These are phyloP conservation scores for Scelioninae gen. 1 DNA, from an alignment of 2,888 invertebrate genomes.

Conservation along the genomic window DNA sequence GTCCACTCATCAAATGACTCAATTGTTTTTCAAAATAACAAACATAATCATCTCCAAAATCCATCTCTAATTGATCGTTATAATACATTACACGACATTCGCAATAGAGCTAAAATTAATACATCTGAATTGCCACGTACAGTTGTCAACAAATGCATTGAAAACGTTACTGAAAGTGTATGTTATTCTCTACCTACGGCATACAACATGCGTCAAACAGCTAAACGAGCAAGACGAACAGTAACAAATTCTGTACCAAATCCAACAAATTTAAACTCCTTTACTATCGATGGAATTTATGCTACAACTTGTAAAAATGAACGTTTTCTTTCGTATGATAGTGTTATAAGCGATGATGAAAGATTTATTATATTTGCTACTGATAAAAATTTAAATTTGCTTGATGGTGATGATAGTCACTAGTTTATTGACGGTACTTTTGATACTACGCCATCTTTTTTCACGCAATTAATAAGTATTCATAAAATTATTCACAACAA, in stretches of 20 bases:
- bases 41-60: constrained; percentile 10
- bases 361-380: constrained; percentile 30
- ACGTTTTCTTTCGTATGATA: constrained; percentile 9
- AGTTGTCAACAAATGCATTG: constrained; percentile 2
- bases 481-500: constrained; percentile 59
- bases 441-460: constrained; percentile 67
- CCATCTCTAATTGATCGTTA: constrained; percentile 7
- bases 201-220: constrained; percentile 13
- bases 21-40: background rate
- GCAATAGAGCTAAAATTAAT: constrained; percentile 3
- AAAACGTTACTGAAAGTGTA: background rate
- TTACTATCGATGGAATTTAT: constrained; percentile 12
- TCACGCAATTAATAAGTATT: constrained; percentile 69
- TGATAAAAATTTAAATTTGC: constrained; percentile 15
- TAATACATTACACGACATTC: constrained; percentile 2
- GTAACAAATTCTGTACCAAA: constrained; percentile 4
- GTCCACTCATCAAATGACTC: constrained; percentile 2
- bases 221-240: constrained; percentile 11
- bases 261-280: constrained; percentile 22
- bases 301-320: constrained; percentile 24
- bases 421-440: constrained; percentile 72
- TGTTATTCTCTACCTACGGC: background rate
- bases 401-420: constrained; percentile 8
- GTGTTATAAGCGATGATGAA: background rate
- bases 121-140: constrained; percentile 6